Evolutionary conservation across 2,888 invertebrate genomes (phyloP).

Genomic region (Alitta virens): DNA sequence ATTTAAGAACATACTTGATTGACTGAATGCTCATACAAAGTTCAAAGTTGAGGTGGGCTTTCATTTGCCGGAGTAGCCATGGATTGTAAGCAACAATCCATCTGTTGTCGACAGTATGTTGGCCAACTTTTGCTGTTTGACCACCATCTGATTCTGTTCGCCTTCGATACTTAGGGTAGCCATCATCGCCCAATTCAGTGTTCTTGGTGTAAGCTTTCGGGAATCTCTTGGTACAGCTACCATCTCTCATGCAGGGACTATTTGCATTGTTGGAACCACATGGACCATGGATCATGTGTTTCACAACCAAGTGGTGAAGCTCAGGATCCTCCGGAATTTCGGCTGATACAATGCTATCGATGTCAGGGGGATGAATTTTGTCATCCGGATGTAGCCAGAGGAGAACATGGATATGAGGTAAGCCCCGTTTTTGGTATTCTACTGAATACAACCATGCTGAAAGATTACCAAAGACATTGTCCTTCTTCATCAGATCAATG

Average conservation of each 20-base stretch:
- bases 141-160: too few relatives aligned
- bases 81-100: slow-evolving; percentile 23
- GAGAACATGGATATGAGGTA: slow-evolving; percentile 42
- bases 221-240: background rate
- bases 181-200: too few relatives aligned
- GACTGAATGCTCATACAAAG: slow-evolving; percentile 5
- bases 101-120: too few relatives aligned
- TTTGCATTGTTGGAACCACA: slow-evolving; percentile 47
- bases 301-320: slow-evolving; percentile 39
- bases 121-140: too few relatives aligned
- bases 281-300: slow-evolving; percentile 52
- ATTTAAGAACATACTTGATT: too few relatives aligned
- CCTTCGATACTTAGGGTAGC: too few relatives aligned
- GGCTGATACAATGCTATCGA: slow-evolving; percentile 43
- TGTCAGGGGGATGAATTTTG: slow-evolving; percentile 28
- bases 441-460: slow-evolving; percentile 30
- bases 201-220: too few relatives aligned
- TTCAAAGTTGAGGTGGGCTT: slow-evolving; percentile 26
- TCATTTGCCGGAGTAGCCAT: background rate
- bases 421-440: slow-evolving; percentile 45
- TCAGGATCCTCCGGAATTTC: slow-evolving; percentile 31
- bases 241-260: slow-evolving; percentile 30
- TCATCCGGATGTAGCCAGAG: slow-evolving; percentile 29
- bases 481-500: slow-evolving; percentile 30
- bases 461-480: slow-evolving; percentile 31